phyloP scores from a whole-genome alignment of 2,797 vertebrate genomes.

The Sebastes umbrosus region DNA sequence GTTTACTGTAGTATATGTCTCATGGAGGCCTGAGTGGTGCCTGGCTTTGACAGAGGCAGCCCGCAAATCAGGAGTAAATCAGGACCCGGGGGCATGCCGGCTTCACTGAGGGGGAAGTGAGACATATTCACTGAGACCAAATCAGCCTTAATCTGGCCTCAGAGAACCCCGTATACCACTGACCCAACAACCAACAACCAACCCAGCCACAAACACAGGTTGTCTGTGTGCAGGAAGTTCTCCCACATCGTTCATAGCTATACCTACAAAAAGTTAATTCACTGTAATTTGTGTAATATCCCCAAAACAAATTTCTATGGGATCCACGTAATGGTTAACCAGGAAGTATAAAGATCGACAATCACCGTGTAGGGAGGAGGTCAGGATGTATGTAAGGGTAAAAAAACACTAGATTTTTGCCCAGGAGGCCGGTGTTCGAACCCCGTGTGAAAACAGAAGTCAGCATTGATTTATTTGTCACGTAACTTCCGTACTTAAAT shows the following conservation, averaged over 20 bases:
- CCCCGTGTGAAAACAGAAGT: too few species aligned
- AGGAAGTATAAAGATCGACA: too few species aligned
- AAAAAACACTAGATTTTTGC: too few species aligned
- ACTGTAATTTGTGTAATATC: too few species aligned
- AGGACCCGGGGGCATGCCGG: constrained; percentile 75
- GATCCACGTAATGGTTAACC: too few species aligned
- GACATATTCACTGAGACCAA: constrained; percentile 78
- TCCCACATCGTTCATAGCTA: too few species aligned
- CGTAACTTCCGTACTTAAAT: fast-evolving
- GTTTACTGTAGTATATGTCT: constrained; percentile 53
- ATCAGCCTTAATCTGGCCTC: constrained; percentile 74
- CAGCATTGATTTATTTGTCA: too few species aligned
- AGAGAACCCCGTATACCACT: constrained; percentile 52
- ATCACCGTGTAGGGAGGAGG: too few species aligned
- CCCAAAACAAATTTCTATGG: too few species aligned
- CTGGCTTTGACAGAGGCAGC: constrained; percentile 76
- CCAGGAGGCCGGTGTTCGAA: too few species aligned
- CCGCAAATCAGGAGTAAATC: constrained; percentile 79
- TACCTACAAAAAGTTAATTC: too few species aligned
- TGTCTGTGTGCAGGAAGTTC: neutral
- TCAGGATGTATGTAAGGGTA: too few species aligned
- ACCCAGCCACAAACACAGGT: constrained; percentile 47
- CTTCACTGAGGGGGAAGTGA: constrained; percentile 79
- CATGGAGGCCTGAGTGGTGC: constrained; percentile 54
- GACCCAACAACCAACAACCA: constrained; percentile 52